These are phyloP conservation scores for Noturus placidus DNA, from an alignment of 2,113 vertebrate species.

Conservation along the genomic window DNA sequence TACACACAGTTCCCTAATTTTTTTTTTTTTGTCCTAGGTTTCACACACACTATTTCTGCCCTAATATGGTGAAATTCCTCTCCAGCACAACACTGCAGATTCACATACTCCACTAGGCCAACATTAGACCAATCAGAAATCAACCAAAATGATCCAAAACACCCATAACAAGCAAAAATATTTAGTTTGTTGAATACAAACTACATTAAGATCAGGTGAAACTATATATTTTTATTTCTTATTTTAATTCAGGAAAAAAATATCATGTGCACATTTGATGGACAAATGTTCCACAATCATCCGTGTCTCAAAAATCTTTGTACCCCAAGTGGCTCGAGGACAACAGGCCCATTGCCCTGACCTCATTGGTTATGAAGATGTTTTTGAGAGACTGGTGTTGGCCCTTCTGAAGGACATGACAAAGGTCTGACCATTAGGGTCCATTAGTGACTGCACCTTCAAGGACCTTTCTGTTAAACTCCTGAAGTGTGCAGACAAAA, in stretches of 20 bases:
- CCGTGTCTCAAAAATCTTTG: neutral
- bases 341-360: neutral
- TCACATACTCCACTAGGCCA: neutral
- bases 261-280: neutral
- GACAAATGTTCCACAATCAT: neutral
- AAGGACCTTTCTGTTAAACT: neutral
- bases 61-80: slow-evolving; percentile 49
- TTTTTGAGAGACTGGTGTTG: neutral
- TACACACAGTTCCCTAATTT: neutral
- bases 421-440: neutral
- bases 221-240: neutral
- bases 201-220: neutral
- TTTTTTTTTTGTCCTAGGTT: slow-evolving; percentile 1
- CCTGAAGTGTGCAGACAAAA: neutral
- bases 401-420: neutral
- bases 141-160: neutral
- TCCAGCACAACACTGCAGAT: slow-evolving; percentile 7
- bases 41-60: slow-evolving; percentile 11
- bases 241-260: neutral
- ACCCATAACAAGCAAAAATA: neutral
- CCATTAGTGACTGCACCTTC: neutral
- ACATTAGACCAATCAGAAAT: neutral
- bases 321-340: neutral
- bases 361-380: neutral
- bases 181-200: neutral